A percentile compares a stretch with the other conserved stretches of the same genome.
phyloP scores from a whole-genome alignment of 2,888 invertebrate species.

The Cenopis cana region DNA sequence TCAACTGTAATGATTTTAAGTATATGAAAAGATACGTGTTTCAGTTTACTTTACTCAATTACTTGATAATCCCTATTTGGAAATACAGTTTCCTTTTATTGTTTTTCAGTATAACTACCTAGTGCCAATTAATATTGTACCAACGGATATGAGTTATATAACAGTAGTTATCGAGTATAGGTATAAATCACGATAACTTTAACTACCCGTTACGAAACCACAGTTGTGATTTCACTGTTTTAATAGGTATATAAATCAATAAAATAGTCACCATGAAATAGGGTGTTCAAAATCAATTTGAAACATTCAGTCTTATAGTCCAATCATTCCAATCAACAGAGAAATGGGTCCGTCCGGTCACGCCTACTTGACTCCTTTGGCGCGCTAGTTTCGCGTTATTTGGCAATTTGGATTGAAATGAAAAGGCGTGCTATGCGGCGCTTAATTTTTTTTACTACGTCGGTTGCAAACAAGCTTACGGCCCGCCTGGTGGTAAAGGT shows the following conservation, averaged over 20 bases:
- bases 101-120: not conserved
- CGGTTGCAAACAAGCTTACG: too few relatives aligned
- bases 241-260: not conserved
- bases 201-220: constrained; percentile 13
- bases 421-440: not conserved
- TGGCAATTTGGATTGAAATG: not conserved
- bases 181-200: constrained; percentile 4
- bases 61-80: not conserved
- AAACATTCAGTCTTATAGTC: not conserved
- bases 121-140: constrained; percentile 10
- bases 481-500: too few relatives aligned
- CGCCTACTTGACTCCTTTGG: not conserved
- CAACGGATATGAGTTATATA: constrained; percentile 15
- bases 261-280: not conserved
- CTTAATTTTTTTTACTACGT: too few relatives aligned
- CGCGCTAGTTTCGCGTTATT: not conserved
- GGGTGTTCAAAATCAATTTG: not conserved
- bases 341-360: not conserved
- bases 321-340: not conserved
- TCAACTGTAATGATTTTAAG: too few relatives aligned
- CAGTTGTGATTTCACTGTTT: constrained; percentile 7
- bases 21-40: too few relatives aligned
- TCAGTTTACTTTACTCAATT: not conserved
- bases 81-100: constrained; percentile 5
- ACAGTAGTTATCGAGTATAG: not conserved